Conservation (phyloP, 2,888 invertebrate genomes). For the Spisula solida region DNA sequence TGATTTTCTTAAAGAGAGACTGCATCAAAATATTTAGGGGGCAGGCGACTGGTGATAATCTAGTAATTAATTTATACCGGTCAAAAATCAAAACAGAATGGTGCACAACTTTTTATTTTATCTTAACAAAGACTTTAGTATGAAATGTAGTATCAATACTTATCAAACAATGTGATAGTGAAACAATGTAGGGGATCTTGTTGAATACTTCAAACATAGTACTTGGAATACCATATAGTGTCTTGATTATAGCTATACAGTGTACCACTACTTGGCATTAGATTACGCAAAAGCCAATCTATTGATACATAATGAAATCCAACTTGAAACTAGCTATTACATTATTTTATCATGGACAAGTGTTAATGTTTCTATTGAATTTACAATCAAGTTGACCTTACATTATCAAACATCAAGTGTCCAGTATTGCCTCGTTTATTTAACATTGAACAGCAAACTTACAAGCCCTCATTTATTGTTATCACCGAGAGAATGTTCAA, state of each 20-base stretch:
- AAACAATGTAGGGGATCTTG: conserved; percentile 21
- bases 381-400: conserved; percentile 14
- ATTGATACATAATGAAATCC: neutral
- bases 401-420: conserved; percentile 17
- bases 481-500: conserved; percentile 14
- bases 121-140: neutral
- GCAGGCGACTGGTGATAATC: too few relatives aligned
- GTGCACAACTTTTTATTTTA: neutral
- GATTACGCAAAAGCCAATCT: neutral
- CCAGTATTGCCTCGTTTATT: neutral
- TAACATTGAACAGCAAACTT: neutral
- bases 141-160: neutral
- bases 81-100: neutral
- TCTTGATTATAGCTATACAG: neutral
- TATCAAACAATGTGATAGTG: conserved; percentile 19
- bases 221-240: neutral
- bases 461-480: conserved; percentile 11
- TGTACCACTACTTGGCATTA: neutral
- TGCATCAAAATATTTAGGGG: too few relatives aligned
- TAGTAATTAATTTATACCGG: too few relatives aligned
- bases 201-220: neutral
- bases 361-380: neutral
- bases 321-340: conserved; percentile 8
- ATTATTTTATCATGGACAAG: conserved; percentile 3
- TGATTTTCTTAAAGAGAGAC: too few relatives aligned